phyloP scores from a whole-genome alignment of 2,888 invertebrate genomes.

The Lepetodrilus schrolli region DNA sequence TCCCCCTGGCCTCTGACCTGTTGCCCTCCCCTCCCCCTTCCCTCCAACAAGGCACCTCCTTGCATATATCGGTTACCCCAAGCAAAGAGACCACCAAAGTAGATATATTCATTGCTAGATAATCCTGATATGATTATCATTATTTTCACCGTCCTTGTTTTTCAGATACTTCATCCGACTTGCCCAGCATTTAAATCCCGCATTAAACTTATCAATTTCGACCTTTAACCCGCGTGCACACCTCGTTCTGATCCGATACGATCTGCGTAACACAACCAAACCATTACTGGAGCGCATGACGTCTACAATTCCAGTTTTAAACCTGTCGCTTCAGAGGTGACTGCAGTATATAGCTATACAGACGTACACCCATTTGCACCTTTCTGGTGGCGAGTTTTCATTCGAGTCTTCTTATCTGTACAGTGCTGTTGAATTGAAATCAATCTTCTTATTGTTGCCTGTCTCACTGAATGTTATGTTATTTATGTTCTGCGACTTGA shows the following conservation, averaged over 20 bases:
- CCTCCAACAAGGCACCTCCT: too few relatives aligned
- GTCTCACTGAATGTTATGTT: too few relatives aligned
- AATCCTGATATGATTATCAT: not conserved
- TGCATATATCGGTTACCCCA: not conserved
- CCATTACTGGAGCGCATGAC: not conserved
- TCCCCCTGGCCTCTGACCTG: too few relatives aligned
- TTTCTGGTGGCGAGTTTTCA: not conserved
- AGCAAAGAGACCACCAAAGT: not conserved
- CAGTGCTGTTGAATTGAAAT: not conserved
- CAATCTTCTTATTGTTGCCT: not conserved
- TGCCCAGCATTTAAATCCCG: constrained; percentile 1
- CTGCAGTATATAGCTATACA: too few relatives aligned
- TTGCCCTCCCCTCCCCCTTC: too few relatives aligned
- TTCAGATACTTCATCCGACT: not conserved
- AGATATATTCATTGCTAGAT: constrained; percentile 1
- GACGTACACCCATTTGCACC: not conserved
- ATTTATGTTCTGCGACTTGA: not conserved
- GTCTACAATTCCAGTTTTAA: too few relatives aligned
- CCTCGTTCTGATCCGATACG: constrained; percentile 10
- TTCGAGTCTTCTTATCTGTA: not conserved
- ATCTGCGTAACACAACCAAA: not conserved
- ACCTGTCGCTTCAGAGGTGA: too few relatives aligned
- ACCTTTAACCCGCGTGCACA: not conserved
- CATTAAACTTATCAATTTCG: not conserved
- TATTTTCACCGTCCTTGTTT: not conserved